Percentiles rank a stretch among this genome's conserved stretches.
Conservation (phyloP, 2,113 vertebrate genomes). For the Chelonoidis abingdonii region DNA sequence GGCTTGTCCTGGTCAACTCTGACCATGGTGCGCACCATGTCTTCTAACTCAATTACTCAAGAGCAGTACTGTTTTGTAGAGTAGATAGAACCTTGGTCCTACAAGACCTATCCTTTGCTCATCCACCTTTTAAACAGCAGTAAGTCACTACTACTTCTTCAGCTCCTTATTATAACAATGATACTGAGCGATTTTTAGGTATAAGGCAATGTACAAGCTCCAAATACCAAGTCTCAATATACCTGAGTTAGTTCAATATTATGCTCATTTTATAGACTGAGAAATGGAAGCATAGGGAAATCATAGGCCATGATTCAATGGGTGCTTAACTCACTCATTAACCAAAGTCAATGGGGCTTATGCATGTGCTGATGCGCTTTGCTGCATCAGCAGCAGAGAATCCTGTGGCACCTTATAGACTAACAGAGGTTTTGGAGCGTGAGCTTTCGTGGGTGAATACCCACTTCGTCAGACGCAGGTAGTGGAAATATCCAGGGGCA, state of each 20-base stretch:
- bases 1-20: neutral
- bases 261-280: neutral
- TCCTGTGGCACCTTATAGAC: no score
- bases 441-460: no score
- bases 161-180: neutral
- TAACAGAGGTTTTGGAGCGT: no score
- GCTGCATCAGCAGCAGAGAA: no score
- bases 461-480: no score
- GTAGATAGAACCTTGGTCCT: accelerated
- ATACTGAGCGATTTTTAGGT: neutral
- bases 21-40: neutral
- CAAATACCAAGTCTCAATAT: neutral
- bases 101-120: neutral
- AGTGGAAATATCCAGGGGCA: no score
- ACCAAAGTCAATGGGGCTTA: neutral
- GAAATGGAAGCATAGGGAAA: neutral
- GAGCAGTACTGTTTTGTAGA: accelerated
- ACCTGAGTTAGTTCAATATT: accelerated
- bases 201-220: accelerated
- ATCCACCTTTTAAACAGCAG: accelerated
- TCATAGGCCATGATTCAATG: neutral
- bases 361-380: neutral
- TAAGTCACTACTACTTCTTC: neutral
- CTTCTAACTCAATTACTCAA: neutral
- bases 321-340: neutral